Conservation (phyloP, 1,140 invertebrate species). For the Halesus radiatus region DNA sequence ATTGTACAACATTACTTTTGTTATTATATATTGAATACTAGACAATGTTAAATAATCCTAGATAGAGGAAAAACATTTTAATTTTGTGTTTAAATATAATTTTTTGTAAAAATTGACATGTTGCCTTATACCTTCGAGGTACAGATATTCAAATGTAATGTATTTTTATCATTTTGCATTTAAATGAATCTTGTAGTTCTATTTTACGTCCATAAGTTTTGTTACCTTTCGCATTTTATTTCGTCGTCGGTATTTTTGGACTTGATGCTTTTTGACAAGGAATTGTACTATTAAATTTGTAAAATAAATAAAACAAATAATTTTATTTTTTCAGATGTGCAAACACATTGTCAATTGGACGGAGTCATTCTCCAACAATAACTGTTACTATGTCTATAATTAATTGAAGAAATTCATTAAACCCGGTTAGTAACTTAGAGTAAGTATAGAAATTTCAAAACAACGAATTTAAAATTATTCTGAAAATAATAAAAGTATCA, state of each 20-base stretch:
- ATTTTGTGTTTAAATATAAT: no score
- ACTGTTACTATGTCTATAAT: neutral
- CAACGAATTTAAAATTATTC: conserved; percentile 4
- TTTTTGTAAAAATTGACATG: no score
- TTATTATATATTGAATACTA: no score
- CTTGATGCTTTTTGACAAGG: neutral
- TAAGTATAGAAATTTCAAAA: conserved; percentile 2
- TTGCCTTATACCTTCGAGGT: no score
- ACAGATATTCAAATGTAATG: neutral
- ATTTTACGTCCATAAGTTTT: neutral
- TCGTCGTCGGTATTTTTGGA: neutral
- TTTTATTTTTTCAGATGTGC: neutral
- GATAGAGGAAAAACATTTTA: no score
- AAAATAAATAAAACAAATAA: neutral
- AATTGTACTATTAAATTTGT: neutral
- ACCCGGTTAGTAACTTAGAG: neutral
- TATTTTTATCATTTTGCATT: conserved; percentile 19
- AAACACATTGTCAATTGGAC: neutral
- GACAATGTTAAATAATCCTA: no score
- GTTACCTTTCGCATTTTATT: neutral
- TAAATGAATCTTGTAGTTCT: neutral
- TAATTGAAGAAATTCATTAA: neutral
- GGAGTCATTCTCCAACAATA: neutral
- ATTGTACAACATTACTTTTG: no score
- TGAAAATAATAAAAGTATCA: neutral